Base-by-base conservation (phyloP, 2,797 vertebrate genomes). In the Microctenopoma steveboyesi region DNA sequence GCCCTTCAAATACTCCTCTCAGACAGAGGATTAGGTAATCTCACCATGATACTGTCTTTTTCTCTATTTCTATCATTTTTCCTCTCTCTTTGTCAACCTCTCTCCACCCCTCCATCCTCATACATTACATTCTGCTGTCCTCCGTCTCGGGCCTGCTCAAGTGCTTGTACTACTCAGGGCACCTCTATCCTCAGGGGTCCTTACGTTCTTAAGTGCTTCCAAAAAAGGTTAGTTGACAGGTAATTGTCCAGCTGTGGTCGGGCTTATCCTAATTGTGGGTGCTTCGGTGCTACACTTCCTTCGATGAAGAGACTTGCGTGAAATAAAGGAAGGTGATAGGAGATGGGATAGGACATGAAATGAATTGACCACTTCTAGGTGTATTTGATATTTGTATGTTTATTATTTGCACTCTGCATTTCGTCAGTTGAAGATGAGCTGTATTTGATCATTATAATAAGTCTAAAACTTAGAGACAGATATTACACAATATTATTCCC, bases 191-290 rank as follows among this genome's bases (percentile, higher is more conserved):
- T 89, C 86, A 80, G 89, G 84, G 90, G 91, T 90, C 86, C 92
- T 93, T 91, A 91, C 74, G 66, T 89, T 90, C 85, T 91, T 89
- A 93, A 93, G 91, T 91, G 91, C 81, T 86, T 91, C 83, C 86
- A 91, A 89, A 91, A 93, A 94, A 94, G 93, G 92, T 94, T 93
- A 91, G 92, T 86, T 87, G 84, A 86, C 86, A 93, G 90, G 93
- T 93, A 94, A 94, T 93, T 93, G 92, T 93, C 89, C 89, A 91
- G 91, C 90, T 91, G 90, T 86, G 85, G 87, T 87, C 58, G 49
- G 80, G 85, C 84, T 93, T 93, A 93, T 91, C 89, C 91, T 93
- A 93, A 94, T 93, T 92, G 90, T 81, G 69, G 78, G 87, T 88
- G 84, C 89, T 93, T 92, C 77, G 91, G 79, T 89, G 84, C 78